Conservation (phyloP, 35 echinoderm and acorn worm genomes). For the Eucidaris tribuloides region DNA sequence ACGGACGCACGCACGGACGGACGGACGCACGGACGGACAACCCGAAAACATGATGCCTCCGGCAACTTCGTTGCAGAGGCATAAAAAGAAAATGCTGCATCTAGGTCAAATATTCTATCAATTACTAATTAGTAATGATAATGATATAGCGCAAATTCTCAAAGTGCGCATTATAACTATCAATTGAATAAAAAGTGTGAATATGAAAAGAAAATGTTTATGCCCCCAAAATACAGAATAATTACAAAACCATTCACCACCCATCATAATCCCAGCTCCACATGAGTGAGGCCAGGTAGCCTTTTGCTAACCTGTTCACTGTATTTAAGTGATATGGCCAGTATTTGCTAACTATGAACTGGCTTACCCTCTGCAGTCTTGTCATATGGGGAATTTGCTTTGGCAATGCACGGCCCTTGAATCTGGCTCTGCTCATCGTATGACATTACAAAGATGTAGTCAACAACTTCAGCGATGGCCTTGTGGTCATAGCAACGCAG, state of each 20-base stretch:
- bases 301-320: background rate
- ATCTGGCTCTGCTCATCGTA: constrained; percentile 97
- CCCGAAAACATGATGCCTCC: too few relatives aligned
- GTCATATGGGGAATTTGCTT: constrained; percentile 85
- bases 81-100: too few relatives aligned
- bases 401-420: constrained; percentile 78
- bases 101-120: too few relatives aligned
- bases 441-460: constrained; percentile 93
- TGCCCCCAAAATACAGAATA: background rate
- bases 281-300: background rate
- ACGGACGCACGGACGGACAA: too few relatives aligned
- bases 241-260: background rate
- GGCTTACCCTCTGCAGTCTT: constrained; percentile 70
- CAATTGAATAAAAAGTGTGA: too few relatives aligned
- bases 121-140: too few relatives aligned
- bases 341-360: too few relatives aligned
- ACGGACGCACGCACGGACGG: too few relatives aligned
- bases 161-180: too few relatives aligned
- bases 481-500: constrained; percentile 94
- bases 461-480: constrained; percentile 54
- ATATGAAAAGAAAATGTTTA: too few relatives aligned
- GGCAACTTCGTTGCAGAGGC: too few relatives aligned
- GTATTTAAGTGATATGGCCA: background rate
- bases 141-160: too few relatives aligned
- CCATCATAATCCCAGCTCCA: background rate